Conservation (phyloP, 2,888 invertebrate species). For the Dendrolimus houi region DNA sequence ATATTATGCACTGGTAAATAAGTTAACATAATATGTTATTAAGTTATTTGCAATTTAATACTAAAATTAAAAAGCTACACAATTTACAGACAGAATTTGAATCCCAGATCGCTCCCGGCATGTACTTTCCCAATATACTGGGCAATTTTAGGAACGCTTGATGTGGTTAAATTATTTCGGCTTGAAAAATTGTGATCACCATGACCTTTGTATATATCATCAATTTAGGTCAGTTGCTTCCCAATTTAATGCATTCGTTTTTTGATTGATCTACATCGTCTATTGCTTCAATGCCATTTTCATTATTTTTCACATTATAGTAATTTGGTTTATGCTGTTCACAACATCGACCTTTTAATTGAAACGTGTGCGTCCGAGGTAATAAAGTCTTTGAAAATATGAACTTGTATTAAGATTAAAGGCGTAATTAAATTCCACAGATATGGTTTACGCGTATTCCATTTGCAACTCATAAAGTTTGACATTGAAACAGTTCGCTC, state of each 20-base stretch:
- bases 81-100: too few relatives aligned
- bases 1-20: too few relatives aligned
- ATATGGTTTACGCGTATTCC: constrained; percentile 35
- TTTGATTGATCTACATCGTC: not conserved
- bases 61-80: too few relatives aligned
- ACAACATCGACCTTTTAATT: not conserved
- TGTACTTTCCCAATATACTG: too few relatives aligned
- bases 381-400: not conserved
- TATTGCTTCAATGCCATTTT: not conserved
- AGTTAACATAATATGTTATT: too few relatives aligned
- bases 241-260: constrained; percentile 12
- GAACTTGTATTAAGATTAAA: constrained; percentile 24
- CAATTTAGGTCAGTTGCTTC: constrained; percentile 38
- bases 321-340: constrained; percentile 7
- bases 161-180: not conserved
- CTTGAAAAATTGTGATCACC: constrained; percentile 20
- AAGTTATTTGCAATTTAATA: too few relatives aligned
- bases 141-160: not conserved
- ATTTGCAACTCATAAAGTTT: constrained; percentile 58
- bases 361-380: not conserved
- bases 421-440: constrained; percentile 25
- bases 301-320: not conserved
- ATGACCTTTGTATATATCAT: constrained; percentile 26
- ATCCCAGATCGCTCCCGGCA: too few relatives aligned
- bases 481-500: constrained; percentile 65